These are phyloP conservation scores for Trachymyrmex cornetzi DNA, from an alignment of 1,140 invertebrate species.

Conservation along the genomic window DNA sequence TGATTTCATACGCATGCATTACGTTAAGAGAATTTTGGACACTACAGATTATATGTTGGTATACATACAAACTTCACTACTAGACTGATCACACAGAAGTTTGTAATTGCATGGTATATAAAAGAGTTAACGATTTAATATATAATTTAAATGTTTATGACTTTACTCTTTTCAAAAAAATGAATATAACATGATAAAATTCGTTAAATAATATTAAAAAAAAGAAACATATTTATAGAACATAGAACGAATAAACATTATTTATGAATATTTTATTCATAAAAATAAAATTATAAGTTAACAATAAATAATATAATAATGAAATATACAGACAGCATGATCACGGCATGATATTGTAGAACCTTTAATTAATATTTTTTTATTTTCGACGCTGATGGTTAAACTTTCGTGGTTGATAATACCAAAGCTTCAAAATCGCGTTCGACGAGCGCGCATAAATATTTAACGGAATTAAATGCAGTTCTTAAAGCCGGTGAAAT, in stretches of 20 bases:
- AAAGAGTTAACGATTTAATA: too few relatives aligned
- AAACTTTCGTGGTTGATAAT: not conserved
- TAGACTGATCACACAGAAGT: too few relatives aligned
- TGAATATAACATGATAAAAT: not conserved
- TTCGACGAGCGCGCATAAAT: conserved; percentile 30
- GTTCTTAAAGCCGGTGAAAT: conserved; percentile 54
- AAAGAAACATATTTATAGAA: not conserved
- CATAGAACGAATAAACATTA: not conserved
- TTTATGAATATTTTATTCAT: conserved; percentile 37
- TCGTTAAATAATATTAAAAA: not conserved
- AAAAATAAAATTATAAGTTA: conserved; percentile 10
- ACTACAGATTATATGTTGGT: too few relatives aligned
- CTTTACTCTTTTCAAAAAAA: not conserved
- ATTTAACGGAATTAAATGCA: conserved; percentile 56
- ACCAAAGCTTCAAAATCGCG: conserved; percentile 28
- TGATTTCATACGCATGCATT: too few relatives aligned
- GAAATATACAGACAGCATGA: not conserved
- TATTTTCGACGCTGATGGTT: not conserved
- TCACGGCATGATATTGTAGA: conserved; percentile 6
- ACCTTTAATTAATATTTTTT: not conserved
- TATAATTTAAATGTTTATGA: too few relatives aligned
- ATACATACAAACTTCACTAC: too few relatives aligned
- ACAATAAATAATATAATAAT: not conserved
- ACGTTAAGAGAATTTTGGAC: too few relatives aligned
- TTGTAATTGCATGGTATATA: too few relatives aligned